Percentiles rank a stretch among this genome's conserved stretches.
Evolutionary conservation across 2,113 vertebrate species (phyloP).

Genomic region (Amblyornis subalaris): DNA sequence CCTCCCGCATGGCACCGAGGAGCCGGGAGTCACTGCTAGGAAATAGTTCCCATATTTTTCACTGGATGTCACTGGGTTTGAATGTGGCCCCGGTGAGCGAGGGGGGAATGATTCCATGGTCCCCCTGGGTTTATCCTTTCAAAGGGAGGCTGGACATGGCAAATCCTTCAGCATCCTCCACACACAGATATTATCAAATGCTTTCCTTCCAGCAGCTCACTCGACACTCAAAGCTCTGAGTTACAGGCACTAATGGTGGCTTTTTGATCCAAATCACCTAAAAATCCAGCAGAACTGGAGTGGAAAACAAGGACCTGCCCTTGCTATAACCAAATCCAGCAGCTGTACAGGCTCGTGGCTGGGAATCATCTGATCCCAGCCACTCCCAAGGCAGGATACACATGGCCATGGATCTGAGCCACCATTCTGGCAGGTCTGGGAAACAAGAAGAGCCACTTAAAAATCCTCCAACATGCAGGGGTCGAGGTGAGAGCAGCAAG

Average conservation of each 20-base stretch:
- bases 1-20: neutral
- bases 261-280: neutral
- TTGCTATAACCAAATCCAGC: neutral
- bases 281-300: neutral
- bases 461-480: neutral
- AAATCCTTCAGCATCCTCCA: neutral
- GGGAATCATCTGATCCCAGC: neutral
- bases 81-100: fast-evolving
- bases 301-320: neutral
- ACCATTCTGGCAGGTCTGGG: neutral
- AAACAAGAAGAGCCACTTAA: neutral
- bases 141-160: neutral
- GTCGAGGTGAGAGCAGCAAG: neutral
- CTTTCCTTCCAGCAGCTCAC: neutral
- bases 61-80: fast-evolving
- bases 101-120: fast-evolving
- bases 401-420: neutral
- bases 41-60: neutral
- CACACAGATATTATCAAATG: neutral
- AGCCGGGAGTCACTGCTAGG: neutral
- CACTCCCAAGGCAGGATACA: neutral
- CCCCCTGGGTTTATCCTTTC: neutral
- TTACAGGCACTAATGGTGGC: neutral
- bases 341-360: neutral
- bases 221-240: neutral